Evolutionary conservation across 2,888 invertebrate genomes (phyloP).

Genomic region (Hemaris fuciformis): DNA sequence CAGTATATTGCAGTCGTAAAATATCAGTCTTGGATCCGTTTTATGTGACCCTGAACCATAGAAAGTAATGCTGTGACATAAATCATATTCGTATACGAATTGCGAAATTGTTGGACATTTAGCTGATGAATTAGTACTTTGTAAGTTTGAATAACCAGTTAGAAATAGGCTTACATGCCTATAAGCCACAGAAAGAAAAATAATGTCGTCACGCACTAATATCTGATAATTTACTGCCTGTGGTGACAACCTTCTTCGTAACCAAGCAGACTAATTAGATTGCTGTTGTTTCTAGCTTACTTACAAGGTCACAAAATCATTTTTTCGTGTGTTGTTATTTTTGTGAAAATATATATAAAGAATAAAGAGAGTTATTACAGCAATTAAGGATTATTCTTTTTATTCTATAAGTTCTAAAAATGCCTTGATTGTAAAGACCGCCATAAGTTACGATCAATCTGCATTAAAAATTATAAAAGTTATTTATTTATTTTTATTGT

Average conservation of each 20-base stretch:
- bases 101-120: neutral
- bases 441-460: no score
- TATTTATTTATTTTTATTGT: no score
- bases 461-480: no score
- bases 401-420: no score
- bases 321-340: neutral
- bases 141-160: neutral
- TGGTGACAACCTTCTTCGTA: slow-evolving; percentile 8
- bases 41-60: neutral
- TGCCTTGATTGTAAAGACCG: no score
- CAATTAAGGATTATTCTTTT: no score
- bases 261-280: slow-evolving; percentile 7
- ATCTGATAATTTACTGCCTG: neutral
- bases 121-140: neutral
- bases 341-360: neutral
- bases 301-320: neutral
- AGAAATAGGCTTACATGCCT: neutral
- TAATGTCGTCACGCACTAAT: neutral
- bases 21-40: neutral
- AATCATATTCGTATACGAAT: neutral
- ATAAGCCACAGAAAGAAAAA: neutral
- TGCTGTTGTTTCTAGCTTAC: slow-evolving; percentile 3
- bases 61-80: neutral
- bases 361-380: no score
- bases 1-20: neutral